phyloP scores from a whole-genome alignment of 2,797 vertebrate species.

The Smutsia gigantea region DNA sequence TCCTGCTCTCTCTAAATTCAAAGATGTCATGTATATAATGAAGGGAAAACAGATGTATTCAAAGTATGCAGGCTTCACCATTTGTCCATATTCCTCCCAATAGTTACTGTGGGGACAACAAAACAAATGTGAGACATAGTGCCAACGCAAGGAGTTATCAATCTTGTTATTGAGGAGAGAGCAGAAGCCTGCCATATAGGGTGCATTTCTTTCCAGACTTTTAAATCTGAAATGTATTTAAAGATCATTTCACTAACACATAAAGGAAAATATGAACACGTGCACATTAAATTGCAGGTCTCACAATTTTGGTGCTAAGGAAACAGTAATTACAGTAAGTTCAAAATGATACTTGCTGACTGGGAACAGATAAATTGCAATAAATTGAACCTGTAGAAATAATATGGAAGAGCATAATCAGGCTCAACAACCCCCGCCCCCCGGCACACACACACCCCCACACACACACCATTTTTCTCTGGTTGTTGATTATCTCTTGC shows the following conservation, averaged over 20 bases:
- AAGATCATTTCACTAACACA: conserved; percentile 64
- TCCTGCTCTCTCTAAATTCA: neutral
- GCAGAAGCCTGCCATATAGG: conserved; percentile 47
- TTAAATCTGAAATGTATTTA: conserved; percentile 73
- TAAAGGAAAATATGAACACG: conserved; percentile 60
- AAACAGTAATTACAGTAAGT: conserved; percentile 73
- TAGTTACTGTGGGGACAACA: neutral
- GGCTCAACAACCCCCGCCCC: neutral
- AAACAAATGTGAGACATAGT: neutral
- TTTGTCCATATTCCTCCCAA: conserved; percentile 1
- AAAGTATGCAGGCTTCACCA: neutral
- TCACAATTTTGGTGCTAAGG: conserved; percentile 51
- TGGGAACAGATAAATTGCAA: conserved; percentile 37
- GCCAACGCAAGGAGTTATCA: neutral
- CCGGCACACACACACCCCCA: neutral
- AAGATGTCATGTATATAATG: neutral
- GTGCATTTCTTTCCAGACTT: conserved; percentile 65
- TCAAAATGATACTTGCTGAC: conserved; percentile 58
- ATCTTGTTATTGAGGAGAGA: neutral
- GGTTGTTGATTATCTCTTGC: neutral
- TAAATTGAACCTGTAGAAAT: conserved; percentile 48
- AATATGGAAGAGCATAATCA: conserved; percentile 11
- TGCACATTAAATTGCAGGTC: conserved; percentile 42
- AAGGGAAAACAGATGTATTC: neutral
- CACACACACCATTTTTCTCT: neutral